Evolutionary conservation across 2,797 vertebrate genomes (phyloP), one percentile per base, ranked within the genome.

Genomic region (Gobionotothen gibberifrons): DNA sequence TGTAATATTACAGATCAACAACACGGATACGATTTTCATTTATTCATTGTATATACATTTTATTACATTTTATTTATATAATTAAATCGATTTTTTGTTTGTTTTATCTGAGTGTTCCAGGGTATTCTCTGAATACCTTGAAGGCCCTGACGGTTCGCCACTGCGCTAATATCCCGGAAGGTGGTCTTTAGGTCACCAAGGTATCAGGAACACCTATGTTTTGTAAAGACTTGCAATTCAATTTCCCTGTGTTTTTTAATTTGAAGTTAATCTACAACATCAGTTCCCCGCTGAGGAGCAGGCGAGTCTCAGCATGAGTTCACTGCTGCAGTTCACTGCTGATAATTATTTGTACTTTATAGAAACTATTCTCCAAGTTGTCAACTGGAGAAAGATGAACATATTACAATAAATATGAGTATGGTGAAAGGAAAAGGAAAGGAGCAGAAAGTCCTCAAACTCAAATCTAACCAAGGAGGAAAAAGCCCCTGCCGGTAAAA

Each of bases 391-490:
- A 71, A 26, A 66, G 19, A 48, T 56, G 55, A 75, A 56, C 42
- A 51, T 44, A 52, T 54, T 32, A 51, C 5, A 49, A 43, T 8
- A 72, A 36, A 60, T 54, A 72, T 43, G 63, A 66, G 6, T 2
- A 16, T 2, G 5, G 49, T 60, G 13, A 49, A 51, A 65, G 14
- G 2, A 42, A 72, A 77, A 69, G 60, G 66, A 44, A 67, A 67
- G 21, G 17, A 47, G 43, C 19, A 56, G 21, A 57, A 49, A 70
- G 44, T 61, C 46, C 15, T 49, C 13, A 39, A 47, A 51, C 43
- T 60, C 26, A 60, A 76, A 60, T 69, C 21, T 19, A 60, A 54
- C 53, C 53, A 4, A 2, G 46, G 47, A 67, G 62, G 36, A 42
- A 63, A 11, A 29, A 58, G 5, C 21, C 49, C 58, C 46, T 40